These are phyloP conservation scores for Alloscopus bannaensis DNA, from an alignment of 2,888 invertebrate genomes.

Conservation along the genomic window DNA sequence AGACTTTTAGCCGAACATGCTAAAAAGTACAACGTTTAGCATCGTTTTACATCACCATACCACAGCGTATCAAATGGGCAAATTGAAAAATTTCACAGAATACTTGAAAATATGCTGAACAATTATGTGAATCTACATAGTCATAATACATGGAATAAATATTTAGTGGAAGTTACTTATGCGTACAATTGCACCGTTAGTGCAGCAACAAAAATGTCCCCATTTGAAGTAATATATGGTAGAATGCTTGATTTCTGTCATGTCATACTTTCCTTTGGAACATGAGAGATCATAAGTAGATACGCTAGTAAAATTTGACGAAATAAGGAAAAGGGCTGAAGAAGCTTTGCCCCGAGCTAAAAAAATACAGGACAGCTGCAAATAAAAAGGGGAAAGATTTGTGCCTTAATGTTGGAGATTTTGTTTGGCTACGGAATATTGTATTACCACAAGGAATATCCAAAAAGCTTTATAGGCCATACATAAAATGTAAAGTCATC, in stretches of 20 bases:
- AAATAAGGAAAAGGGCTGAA: no score
- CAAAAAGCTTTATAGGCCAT: no score
- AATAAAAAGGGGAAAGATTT: no score
- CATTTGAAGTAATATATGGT: constrained; percentile 30
- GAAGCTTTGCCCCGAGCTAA: no score
- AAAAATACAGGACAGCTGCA: no score
- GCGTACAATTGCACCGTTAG: constrained; percentile 64
- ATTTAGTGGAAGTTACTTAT: constrained; percentile 66
- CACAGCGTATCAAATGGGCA: constrained; percentile 71
- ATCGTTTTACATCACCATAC: constrained; percentile 65
- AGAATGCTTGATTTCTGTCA: constrained; percentile 14
- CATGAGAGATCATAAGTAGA: no score
- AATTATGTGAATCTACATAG: constrained; percentile 65
- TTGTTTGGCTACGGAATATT: no score
- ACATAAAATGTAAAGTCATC: no score
- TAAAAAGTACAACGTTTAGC: constrained; percentile 31
- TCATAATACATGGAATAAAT: constrained; percentile 73
- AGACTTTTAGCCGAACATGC: constrained; percentile 39
- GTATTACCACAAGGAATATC: no score
- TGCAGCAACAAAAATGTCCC: neutral
- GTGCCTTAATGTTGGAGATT: no score
- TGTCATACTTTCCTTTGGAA: no score
- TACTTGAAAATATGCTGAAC: constrained; percentile 23
- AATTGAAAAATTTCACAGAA: constrained; percentile 73
- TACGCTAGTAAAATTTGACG: no score